A percentile compares a stretch with the other conserved stretches of the same genome.
These are phyloP conservation scores for Brachyalestes nurse DNA, from an alignment of 2,797 vertebrate genomes.

Conservation along the genomic window DNA sequence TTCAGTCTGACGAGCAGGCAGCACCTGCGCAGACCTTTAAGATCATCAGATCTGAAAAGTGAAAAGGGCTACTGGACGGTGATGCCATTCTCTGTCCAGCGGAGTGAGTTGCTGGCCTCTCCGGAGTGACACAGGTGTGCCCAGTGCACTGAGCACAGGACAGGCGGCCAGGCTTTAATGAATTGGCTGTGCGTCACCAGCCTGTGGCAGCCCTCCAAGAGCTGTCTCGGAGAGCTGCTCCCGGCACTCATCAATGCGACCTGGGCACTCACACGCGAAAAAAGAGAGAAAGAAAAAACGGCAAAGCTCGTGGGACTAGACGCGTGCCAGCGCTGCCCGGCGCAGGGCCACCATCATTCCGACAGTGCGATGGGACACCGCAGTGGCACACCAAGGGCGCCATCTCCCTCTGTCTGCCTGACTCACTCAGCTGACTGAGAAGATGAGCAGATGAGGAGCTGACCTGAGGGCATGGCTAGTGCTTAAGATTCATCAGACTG, in stretches of 20 bases:
- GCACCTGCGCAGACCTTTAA: slow-evolving; percentile 28
- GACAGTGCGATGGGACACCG: background rate
- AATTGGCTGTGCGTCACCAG: slow-evolving; percentile 55
- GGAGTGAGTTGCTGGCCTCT: slow-evolving; percentile 33
- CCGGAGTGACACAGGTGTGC: slow-evolving; percentile 58
- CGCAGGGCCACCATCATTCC: slow-evolving; percentile 20
- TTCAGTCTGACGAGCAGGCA: slow-evolving; percentile 28
- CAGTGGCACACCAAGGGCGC: slow-evolving; percentile 6
- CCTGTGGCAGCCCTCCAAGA: slow-evolving; percentile 55
- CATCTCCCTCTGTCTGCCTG: slow-evolving; percentile 22
- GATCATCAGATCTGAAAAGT: slow-evolving; percentile 14
- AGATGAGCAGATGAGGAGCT: slow-evolving; percentile 27
- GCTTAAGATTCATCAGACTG: background rate
- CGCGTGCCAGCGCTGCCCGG: slow-evolving; percentile 40
- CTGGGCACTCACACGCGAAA: slow-evolving; percentile 45
- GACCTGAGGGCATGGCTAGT: slow-evolving; percentile 7
- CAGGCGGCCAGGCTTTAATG: slow-evolving; percentile 56
- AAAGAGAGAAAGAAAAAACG: slow-evolving; percentile 33
- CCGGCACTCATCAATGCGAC: slow-evolving; percentile 56
- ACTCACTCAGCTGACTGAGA: background rate
- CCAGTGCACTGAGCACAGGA: slow-evolving; percentile 44
- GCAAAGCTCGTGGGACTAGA: slow-evolving; percentile 51
- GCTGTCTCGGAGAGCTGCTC: slow-evolving; percentile 56
- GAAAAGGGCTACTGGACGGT: slow-evolving; percentile 26
- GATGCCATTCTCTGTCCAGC: slow-evolving; percentile 26